Conservation (phyloP, 2,113 vertebrate species). For the Macroglossus sobrinus region DNA sequence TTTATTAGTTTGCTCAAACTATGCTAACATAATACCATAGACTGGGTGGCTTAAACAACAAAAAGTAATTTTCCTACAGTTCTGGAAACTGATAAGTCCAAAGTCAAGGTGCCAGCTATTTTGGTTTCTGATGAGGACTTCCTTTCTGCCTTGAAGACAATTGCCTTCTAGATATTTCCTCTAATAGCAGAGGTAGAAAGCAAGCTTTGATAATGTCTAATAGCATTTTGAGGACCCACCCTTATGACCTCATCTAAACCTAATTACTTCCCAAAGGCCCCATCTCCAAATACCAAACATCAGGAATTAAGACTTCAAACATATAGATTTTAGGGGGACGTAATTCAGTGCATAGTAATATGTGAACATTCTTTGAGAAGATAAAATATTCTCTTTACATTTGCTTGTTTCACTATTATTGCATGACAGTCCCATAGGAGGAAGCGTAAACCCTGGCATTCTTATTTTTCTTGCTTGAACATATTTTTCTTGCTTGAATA, state of each 20-base stretch:
- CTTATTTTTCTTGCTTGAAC: neutral
- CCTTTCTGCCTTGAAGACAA: neutral
- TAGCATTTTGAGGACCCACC: rapidly evolving
- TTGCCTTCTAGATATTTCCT: neutral
- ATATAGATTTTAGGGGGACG: neutral
- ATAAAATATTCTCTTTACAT: neutral
- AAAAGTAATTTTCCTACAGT: neutral
- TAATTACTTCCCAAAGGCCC: neutral
- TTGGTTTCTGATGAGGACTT: neutral
- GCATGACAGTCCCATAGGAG: neutral
- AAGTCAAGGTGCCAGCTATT: neutral
- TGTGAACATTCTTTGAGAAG: neutral
- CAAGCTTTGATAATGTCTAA: neutral
- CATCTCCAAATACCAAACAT: neutral
- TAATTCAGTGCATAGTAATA: neutral
- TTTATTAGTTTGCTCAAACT: neutral
- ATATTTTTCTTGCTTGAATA: neutral
- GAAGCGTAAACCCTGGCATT: neutral
- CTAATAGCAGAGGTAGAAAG: neutral
- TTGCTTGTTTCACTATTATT: neutral
- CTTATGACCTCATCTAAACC: neutral
- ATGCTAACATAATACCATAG: neutral
- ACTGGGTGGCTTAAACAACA: neutral
- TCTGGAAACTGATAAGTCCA: neutral
- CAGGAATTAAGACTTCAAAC: neutral